Evolutionary conservation across 2,888 invertebrate genomes (phyloP), one percentile per base, ranked within the genome.

Genomic region (Drosophila gaucha): DNA sequence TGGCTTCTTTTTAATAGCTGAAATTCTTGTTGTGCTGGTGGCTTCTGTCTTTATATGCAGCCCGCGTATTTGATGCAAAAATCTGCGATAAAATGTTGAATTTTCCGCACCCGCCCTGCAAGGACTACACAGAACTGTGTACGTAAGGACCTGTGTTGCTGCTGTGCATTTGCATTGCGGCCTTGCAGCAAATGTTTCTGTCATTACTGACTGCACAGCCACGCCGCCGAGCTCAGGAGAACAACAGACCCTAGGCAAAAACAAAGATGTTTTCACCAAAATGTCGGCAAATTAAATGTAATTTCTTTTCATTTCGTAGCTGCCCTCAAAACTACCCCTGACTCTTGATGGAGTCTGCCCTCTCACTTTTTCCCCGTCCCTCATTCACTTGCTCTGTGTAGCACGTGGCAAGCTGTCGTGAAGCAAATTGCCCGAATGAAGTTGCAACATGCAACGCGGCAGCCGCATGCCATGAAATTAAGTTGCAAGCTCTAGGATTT

Each of bases 401-500:
- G 84, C 67, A 78, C 80, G 74, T 71, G 85, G 86, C 76, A 80
- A 68, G 80, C 67, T 74, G 65, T 84, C 80, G 70, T 70, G 71
- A 44, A 79, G 80, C 86, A 82, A 82, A 82, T 82, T 84, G 80
- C 84, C 82, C 76, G 80, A 86, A 86, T 86, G 72, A 80, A 78
- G 80, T 69, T 80, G 78, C 84, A 56, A 52, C 77, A 76, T 69
- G 80, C 78, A 59, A 80, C 67, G 75, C 54, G 60, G 59, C 68
- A 67, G 72, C 66, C 73, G 73, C 87, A 72, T 80, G 80, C 75
- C 68, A 80, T 84, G 87, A 82, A 82, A 82, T 86, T 86, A 82
- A 82, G 85, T 82, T 86, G 82, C 82, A 82, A 86, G 87, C 82
- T 78, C 62, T 73, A 80, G 82, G 82, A 82, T 82, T 86, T 86